These are phyloP conservation scores for Amphipyra berbera DNA, from an alignment of 2,888 invertebrate species.

Conservation along the genomic window DNA sequence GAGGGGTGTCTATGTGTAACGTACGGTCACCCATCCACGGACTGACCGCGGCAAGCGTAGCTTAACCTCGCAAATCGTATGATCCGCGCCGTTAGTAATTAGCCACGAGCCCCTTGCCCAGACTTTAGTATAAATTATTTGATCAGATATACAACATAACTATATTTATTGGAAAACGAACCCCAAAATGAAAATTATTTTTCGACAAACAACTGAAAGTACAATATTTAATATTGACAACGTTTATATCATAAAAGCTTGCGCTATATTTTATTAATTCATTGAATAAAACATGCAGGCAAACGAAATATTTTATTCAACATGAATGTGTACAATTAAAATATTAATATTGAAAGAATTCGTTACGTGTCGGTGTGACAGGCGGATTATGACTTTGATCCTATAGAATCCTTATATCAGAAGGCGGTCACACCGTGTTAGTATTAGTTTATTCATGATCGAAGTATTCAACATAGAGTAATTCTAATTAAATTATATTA, in stretches of 20 bases:
- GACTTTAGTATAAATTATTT: too few relatives aligned
- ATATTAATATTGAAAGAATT: background rate
- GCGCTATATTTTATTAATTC: conserved; percentile 32
- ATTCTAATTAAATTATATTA: too few relatives aligned
- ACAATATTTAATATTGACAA: conserved; percentile 38
- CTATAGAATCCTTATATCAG: conserved; percentile 8
- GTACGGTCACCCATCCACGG: too few relatives aligned
- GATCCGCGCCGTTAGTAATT: too few relatives aligned
- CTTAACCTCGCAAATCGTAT: too few relatives aligned
- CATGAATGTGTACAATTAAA: conserved; percentile 13
- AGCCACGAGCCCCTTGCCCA: too few relatives aligned
- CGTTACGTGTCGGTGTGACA: conserved; percentile 21
- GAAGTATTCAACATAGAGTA: too few relatives aligned
- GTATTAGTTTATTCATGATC: too few relatives aligned
- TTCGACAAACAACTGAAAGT: conserved; percentile 15
- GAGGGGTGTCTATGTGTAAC: too few relatives aligned
- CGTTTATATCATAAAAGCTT: conserved; percentile 45
- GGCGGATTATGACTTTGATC: conserved; percentile 5
- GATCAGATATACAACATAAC: too few relatives aligned
- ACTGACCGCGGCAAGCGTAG: too few relatives aligned
- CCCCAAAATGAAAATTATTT: conserved; percentile 7
- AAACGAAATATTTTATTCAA: conserved; percentile 52
- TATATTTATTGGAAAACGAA: too few relatives aligned
- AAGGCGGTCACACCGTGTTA: background rate
- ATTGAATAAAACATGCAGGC: conserved; percentile 39